Conservation (phyloP, 2,797 vertebrate genomes). For the Salmo trutta region DNA sequence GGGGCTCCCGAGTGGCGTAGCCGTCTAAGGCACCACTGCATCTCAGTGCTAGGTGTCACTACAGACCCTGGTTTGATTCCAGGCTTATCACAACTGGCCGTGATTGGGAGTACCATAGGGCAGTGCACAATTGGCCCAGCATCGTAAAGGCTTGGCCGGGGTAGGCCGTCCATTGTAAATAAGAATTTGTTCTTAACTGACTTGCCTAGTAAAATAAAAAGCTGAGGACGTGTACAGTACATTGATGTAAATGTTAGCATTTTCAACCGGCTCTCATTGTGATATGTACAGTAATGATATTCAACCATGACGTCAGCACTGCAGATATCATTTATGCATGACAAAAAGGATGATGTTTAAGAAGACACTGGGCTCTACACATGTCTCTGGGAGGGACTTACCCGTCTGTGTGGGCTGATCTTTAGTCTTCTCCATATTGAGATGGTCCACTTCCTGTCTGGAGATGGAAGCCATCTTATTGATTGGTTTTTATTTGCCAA, state of each 20-base stretch:
- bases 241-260: neutral
- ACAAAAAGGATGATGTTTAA: slow-evolving; percentile 1
- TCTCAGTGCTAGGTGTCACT: no score
- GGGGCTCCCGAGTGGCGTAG: no score
- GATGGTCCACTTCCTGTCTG: neutral
- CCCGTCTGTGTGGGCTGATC: neutral
- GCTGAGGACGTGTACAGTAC: no score
- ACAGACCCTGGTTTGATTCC: no score
- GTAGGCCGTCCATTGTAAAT: no score
- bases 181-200: no score
- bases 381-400: slow-evolving; percentile 2
- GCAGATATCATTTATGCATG: neutral
- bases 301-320: neutral
- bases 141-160: no score
- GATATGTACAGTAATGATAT: neutral
- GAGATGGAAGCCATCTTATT: neutral
- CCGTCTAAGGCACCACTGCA: no score
- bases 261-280: neutral
- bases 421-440: neutral
- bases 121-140: no score
- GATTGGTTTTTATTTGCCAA: neutral
- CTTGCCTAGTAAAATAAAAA: no score
- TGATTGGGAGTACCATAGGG: no score
- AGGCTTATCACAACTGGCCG: no score
- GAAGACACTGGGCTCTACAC: slow-evolving; percentile 26